Base-by-base conservation (phyloP, 2,797 vertebrate genomes). In the Babyrousa celebensis region DNA sequence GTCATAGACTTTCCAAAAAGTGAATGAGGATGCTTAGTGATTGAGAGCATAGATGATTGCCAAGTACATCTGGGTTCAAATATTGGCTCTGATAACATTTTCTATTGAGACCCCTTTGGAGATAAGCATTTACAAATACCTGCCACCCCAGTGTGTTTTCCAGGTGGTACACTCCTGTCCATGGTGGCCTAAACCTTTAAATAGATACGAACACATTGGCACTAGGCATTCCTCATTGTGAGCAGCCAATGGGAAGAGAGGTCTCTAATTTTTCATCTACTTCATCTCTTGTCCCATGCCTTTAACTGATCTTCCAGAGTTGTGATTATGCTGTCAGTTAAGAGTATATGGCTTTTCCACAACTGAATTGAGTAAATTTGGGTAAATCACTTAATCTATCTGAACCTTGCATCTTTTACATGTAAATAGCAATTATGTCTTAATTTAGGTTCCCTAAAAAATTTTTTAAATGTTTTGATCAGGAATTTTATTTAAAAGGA, bases 101-200 rank as follows among this genome's bases (percentile, higher is more conserved):
- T 40, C 25, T 85, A 9, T 23, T 40, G 56, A 77, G 32, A 56
- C 0, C 15, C 48, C 16, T 27, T 3, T 54, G 40, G 65, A n/a
- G 12, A 60, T 29, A 6, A 84, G 20, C 71, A 29, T 78, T 77
- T 70, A 27, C 29, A 36, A 65, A 56, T 16, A 78, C 16, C 54
- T 56, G 54, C 54, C 10, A 0, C 0, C 60, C 21, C 10, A 4
- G 14, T 17, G 43, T 63, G 9, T 40, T 58, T 18, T 60, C 20
- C 10, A 56, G 17, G 21, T 16, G 27, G n/a, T 21, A n/a, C 6
- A 8, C 2, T 4, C 5, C 63, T 21, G 1, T 72, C 2, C 67
- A 1, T 7, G 52, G 20, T 5, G 10, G 29, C 29, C 10, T 32
- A 9, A 2, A 6, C 1, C 14, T 65, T 79, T 12, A 2, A 0